Conservation (phyloP, 2,113 vertebrate genomes). For the Larimichthys crocea region DNA sequence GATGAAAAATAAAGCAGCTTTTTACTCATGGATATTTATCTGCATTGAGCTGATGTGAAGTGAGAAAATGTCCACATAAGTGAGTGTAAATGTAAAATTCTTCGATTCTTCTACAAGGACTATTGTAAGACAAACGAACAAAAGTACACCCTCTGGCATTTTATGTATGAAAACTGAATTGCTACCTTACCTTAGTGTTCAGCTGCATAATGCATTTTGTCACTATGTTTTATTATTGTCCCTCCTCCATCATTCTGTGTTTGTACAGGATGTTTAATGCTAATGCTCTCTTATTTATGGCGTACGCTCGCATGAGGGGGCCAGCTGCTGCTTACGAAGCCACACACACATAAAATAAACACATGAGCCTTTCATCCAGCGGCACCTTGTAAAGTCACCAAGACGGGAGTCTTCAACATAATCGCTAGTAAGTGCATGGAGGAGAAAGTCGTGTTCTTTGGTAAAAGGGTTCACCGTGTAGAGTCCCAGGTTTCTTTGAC, state of each 20-base stretch:
- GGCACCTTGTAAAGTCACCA: conserved; percentile 14
- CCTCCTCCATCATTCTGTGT: conserved; percentile 3
- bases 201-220: background rate
- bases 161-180: background rate
- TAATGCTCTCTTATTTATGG: conserved; percentile 25
- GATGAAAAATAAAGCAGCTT: background rate
- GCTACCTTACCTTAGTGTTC: background rate
- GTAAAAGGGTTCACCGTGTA: conserved; percentile 54
- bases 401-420: conserved; percentile 23
- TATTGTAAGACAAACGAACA: background rate
- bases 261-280: background rate
- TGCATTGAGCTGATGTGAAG: background rate
- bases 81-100: background rate
- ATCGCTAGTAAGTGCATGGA: conserved; percentile 30
- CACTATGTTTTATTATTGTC: background rate
- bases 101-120: background rate
- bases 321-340: background rate
- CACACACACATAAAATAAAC: conserved; percentile 1
- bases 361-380: conserved; percentile 12
- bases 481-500: conserved; percentile 37
- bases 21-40: background rate
- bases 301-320: background rate
- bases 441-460: conserved; percentile 43
- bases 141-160: background rate
- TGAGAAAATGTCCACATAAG: background rate